Base-by-base conservation (phyloP, 2,797 vertebrate species). In the Anguilla anguilla region DNA sequence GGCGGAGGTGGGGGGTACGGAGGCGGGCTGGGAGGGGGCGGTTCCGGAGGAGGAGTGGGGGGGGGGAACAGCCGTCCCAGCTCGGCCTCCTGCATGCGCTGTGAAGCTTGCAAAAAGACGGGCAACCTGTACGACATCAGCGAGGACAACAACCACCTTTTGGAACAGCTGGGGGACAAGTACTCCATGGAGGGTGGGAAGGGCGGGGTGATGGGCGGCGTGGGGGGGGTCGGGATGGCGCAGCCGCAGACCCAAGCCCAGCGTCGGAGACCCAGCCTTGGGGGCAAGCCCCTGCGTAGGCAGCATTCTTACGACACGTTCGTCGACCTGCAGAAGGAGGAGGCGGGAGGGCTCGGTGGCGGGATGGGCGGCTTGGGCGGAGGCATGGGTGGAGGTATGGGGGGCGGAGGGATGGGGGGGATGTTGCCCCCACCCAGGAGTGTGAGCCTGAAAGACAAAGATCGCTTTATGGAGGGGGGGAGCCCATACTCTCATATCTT, bases 301-400 rank as follows among this genome's bases (percentile, higher is more conserved):
- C 99, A 99, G 91, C 99, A 99, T 94, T 99, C 99, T 28, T 99
- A 99, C 0, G 99, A 99, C 94, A 99, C 99, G 35, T 99, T 99
- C 93, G 98, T 99, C 94, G 99, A 99, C 94, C 96, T 99, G 93
- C 99, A 99, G 95, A 98, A 98, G 90, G 99, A 99, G 93, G 98
- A 98, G 83, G 91, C 94, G 13, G 91, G 94, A n/a, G 87, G 87
- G 25, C 94, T 95, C 84, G 91, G 94, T 17, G 72, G 86, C 9
- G 95, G 95, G 77, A 94, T 93, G 94, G 96, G 93, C 51, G 89
- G 90, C 51, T 91, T 49, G 15, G 86, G 88, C 92, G 95, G 90
- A 43, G 90, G 92, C 64, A 88, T 89, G 43, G 91, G 84, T 55
- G 88, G 89, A 10, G 88, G 91, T 84, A 90, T 91, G 9, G 89